Base-by-base conservation (phyloP, 2,113 vertebrate genomes). In the Chlorodrepanis virens region DNA sequence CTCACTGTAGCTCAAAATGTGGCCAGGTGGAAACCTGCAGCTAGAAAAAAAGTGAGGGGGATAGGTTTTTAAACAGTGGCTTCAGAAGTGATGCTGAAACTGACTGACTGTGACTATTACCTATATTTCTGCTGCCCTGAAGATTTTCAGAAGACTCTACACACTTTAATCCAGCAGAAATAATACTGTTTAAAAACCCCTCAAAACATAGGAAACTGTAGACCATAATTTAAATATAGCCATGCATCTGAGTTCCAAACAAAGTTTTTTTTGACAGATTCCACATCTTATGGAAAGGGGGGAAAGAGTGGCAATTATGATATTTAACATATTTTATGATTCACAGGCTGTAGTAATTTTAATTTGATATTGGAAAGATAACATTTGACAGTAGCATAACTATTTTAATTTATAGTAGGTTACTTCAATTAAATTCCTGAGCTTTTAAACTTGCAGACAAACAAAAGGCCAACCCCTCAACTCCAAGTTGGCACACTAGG, bases 391-490 rank as follows among this genome's bases (percentile, higher is more conserved):
- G n/a, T 4, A 61, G 14, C 37, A 65, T 87, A 53, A 64, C 14
- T 81, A 39, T 37, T 94, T 86, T 60, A 81, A 86, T 52, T 63
- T 91, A 65, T 22, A 83, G 13, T 39, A 74, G 11, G 6, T 60
- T 71, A 82, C 24, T 52, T 64, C 7, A 57, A 20, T 52, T 71
- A 69, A 82, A 80, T n/a, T 44, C 21, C 19, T 52, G 12, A 77
- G 33, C 50, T 80, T 93, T 83, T 81, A 78, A 78, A 93, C 16
- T 83, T 71, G n/a, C 44, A 77, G 40, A 69, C 14, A 70, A 86
- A 60, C 19, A 91, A 68, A 75, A 89, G 44, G 35, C 33, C 57
- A 86, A 57, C 5, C 4, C 19, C 39, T 29, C 39, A 76, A 44
- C 71, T 39, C 50, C 35, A 57, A 64, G 23, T 2, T 23, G 81